These are phyloP conservation scores for Ptilonorhynchus violaceus DNA, from an alignment of 2,113 vertebrate species.

Conservation along the genomic window DNA sequence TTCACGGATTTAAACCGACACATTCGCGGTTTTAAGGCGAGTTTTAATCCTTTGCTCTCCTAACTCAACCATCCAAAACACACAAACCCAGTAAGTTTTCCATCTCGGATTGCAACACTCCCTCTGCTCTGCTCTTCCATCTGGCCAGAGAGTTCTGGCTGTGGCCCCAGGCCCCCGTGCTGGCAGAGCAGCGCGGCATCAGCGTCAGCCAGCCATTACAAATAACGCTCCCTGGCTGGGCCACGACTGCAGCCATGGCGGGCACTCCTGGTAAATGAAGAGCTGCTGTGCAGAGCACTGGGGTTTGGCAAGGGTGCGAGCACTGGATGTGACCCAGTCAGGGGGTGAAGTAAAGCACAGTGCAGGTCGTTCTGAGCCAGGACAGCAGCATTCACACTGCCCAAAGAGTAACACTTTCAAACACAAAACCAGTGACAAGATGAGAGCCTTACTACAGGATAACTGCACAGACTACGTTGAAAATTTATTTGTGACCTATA, in stretches of 20 bases:
- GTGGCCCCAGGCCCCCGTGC: neutral
- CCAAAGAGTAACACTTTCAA: neutral
- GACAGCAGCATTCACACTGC: neutral
- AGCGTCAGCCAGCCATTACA: neutral
- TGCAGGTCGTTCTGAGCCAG: accelerated
- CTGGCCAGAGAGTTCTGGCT: neutral
- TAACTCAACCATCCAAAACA: neutral
- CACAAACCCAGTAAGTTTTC: neutral
- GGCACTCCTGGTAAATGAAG: neutral
- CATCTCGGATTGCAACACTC: neutral
- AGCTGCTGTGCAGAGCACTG: neutral
- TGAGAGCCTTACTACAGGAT: neutral
- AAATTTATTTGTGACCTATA: neutral
- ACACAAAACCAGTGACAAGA: neutral
- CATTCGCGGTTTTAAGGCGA: neutral
- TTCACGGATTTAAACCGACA: neutral
- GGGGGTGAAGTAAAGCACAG: neutral
- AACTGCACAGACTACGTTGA: neutral
- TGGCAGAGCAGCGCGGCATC: accelerated
- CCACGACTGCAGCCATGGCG: neutral
- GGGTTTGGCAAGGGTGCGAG: accelerated
- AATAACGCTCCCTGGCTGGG: neutral
- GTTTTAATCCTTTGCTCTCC: neutral
- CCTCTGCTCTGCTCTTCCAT: neutral
- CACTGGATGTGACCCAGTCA: neutral